Conservation (phyloP, 2,797 vertebrate species). For the Apogon hyalosoma region DNA sequence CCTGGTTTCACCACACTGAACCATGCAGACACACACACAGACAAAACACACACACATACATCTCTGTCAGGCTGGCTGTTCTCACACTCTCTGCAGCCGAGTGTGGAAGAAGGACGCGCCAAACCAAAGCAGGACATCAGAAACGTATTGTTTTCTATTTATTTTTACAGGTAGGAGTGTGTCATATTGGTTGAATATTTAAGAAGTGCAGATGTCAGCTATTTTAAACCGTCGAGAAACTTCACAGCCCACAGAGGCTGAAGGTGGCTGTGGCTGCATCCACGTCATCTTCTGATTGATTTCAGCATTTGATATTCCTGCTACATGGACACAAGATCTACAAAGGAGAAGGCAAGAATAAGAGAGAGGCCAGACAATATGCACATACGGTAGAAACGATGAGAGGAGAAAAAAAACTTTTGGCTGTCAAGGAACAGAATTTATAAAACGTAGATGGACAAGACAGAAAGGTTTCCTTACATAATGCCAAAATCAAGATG, state of each 20-base stretch:
- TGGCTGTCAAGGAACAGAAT: neutral
- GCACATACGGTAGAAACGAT: neutral
- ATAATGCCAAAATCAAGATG: neutral
- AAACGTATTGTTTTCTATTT: neutral
- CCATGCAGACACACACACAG: constrained; percentile 20
- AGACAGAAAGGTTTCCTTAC: neutral
- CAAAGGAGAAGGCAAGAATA: neutral
- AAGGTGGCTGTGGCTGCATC: neutral
- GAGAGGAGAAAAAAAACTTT: neutral
- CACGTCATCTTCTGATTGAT: constrained; percentile 15
- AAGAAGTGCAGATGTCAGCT: constrained; percentile 2
- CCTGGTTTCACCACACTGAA: constrained; percentile 28
- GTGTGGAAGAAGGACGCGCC: constrained; percentile 6
- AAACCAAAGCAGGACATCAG: constrained; percentile 3
- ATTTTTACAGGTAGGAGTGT: neutral
- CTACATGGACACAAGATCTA: constrained; percentile 8
- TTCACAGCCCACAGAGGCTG: neutral
- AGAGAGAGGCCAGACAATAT: neutral
- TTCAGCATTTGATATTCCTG: constrained; percentile 25
- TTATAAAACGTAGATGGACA: neutral
- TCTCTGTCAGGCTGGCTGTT: constrained; percentile 7
- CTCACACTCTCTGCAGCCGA: neutral
- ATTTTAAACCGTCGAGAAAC: neutral
- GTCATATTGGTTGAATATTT: neutral
- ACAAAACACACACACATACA: constrained; percentile 26